phyloP scores from a whole-genome alignment of 2,888 invertebrate genomes.

The Andrena bicolor region DNA sequence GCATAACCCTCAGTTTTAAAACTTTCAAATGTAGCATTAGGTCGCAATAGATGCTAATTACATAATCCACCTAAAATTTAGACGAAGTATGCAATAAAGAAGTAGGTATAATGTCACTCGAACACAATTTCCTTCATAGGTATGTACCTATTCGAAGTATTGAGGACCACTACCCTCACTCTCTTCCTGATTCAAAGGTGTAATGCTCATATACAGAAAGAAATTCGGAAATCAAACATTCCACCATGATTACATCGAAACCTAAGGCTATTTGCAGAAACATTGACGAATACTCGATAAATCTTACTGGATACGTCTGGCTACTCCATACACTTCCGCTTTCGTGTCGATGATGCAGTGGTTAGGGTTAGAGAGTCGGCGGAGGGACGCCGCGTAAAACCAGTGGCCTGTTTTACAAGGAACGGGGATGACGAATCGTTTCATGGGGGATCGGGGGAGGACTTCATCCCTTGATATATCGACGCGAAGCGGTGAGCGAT shows the following conservation, averaged over 20 bases:
- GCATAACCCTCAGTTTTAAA: too few species aligned
- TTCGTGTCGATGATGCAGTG: conserved; percentile 63
- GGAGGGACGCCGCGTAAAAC: conserved; percentile 68
- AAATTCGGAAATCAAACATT: background rate
- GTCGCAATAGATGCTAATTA: too few species aligned
- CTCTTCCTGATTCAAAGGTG: too few species aligned
- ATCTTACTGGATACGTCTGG: background rate
- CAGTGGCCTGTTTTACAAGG: conserved; percentile 78
- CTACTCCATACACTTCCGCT: conserved; percentile 52
- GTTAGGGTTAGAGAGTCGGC: conserved; percentile 64
- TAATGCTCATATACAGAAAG: too few species aligned
- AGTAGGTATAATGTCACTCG: too few species aligned
- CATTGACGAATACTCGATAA: background rate
- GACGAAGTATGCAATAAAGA: too few species aligned
- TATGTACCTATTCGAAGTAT: too few species aligned
- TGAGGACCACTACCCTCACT: too few species aligned
- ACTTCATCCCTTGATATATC: conserved; percentile 84
- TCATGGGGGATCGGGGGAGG: conserved; percentile 72
- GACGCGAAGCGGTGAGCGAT: conserved; percentile 77
- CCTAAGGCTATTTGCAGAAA: background rate
- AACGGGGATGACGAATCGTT: conserved; percentile 81
- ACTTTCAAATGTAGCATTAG: too few species aligned
- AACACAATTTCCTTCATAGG: too few species aligned
- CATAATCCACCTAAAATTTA: too few species aligned
- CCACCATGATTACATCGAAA: background rate